Base-by-base conservation (phyloP, 2,113 vertebrate species). In the Chaetodon auriga region DNA sequence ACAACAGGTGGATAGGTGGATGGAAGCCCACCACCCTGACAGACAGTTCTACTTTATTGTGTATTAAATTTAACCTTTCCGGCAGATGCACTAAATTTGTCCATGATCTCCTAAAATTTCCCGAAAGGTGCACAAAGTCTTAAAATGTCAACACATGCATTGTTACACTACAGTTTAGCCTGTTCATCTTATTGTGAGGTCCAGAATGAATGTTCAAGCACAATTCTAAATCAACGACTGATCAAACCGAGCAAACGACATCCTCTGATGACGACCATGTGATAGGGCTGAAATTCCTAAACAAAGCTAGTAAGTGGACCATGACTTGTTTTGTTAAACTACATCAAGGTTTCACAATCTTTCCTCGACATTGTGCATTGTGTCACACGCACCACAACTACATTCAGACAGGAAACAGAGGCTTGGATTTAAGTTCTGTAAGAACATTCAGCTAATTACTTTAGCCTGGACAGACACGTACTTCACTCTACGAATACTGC, bases 381-480 rank as follows among this genome's bases (percentile, higher is more conserved):
- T 35, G 25, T 25, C 12, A 30, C 25, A 53, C 19, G 21, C 18
- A 51, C 7, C 43, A 7, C 14, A 16, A 2, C 49, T 38, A 54
- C 62, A 36, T 9, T 21, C 23, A 19, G 81, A 38, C 23, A 54
- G 14, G 30, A 54, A 18, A 48, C 63, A 62, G 61, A 12, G 35
- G 43, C 61, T 71, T 38, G 7, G 16, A 15, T 25, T 30, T 64
- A 18, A 54, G 53, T 70, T 15, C 60, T 55, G 55, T 54, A 62
- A 48, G 43, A 78, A 38, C 55, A 75, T 63, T 35, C 25, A 12
- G 43, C 19, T 57, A 46, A 72, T 6, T 57, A 15, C 13, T 80
- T 60, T 9, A 0, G 23, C 36, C 55, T 13, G 10, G 60, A 80
- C 35, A 8, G 55, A 43, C 41, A 46, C 43, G 60, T 70, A 54